Evolutionary conservation across 2,113 vertebrate species (phyloP).

Genomic region (Nannobrachium achirus): DNA sequence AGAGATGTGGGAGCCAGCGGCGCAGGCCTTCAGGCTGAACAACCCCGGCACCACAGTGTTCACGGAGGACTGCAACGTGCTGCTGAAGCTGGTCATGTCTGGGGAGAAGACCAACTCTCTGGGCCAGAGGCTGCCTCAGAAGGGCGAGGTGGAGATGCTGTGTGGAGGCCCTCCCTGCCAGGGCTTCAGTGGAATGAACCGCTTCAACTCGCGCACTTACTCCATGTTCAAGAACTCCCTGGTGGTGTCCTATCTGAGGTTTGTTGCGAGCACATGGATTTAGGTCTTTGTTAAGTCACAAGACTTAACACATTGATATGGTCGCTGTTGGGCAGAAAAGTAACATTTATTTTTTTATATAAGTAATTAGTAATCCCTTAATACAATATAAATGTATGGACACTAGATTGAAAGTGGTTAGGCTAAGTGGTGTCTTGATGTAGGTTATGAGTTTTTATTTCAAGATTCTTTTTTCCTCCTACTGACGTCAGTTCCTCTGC

Average conservation of each 20-base stretch:
- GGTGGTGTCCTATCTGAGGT: constrained; percentile 97
- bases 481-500: too few relatives aligned
- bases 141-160: constrained; percentile 95
- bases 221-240: constrained; percentile 98
- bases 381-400: too few relatives aligned
- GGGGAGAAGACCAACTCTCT: constrained; percentile 89
- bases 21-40: constrained; percentile 94
- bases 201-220: constrained; percentile 97
- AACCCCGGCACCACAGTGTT: constrained; percentile 93
- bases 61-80: constrained; percentile 94
- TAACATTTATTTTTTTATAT: too few relatives aligned
- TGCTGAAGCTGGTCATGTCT: constrained; percentile 94
- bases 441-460: too few relatives aligned
- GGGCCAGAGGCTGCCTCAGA: constrained; percentile 93
- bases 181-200: constrained; percentile 98
- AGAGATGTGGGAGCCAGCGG: constrained; percentile 98
- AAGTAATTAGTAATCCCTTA: too few relatives aligned
- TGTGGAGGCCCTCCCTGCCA: constrained; percentile 96
- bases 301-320: too few relatives aligned
- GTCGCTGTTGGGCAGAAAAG: not conserved
- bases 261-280: too few relatives aligned
- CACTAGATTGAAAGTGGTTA: too few relatives aligned
- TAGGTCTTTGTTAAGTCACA: too few relatives aligned
- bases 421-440: too few relatives aligned
- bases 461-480: too few relatives aligned